phyloP scores from a whole-genome alignment of 2,113 vertebrate species.

The Scophthalmus maximus region DNA sequence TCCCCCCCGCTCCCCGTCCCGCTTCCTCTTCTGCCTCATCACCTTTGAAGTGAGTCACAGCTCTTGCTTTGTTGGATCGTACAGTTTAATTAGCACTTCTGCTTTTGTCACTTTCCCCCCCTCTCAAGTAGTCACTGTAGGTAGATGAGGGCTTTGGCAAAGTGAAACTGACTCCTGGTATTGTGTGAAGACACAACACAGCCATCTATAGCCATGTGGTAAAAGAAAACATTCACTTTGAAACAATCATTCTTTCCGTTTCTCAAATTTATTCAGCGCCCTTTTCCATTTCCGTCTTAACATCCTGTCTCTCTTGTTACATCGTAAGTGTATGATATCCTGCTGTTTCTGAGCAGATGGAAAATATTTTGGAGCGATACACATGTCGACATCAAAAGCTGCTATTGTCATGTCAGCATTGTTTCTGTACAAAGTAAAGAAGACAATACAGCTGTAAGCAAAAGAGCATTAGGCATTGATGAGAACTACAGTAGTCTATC shows the following conservation, averaged over 20 bases:
- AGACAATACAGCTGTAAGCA: background rate
- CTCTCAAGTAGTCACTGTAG: conserved; percentile 9
- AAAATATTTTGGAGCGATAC: background rate
- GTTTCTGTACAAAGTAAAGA: conserved; percentile 5
- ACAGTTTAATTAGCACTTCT: conserved; percentile 62
- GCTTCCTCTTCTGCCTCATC: conserved; percentile 18
- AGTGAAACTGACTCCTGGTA: conserved; percentile 3
- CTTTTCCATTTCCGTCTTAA: conserved; percentile 7
- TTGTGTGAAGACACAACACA: background rate
- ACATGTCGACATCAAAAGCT: conserved; percentile 1
- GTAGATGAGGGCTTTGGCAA: conserved; percentile 19
- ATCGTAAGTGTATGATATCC: too few species aligned
- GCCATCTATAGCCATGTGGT: background rate
- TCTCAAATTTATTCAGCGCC: background rate
- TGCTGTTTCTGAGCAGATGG: conserved; percentile 9
- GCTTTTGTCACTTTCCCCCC: conserved; percentile 41
- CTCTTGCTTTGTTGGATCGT: conserved; percentile 36
- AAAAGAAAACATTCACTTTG: background rate
- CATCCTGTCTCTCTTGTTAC: too few species aligned
- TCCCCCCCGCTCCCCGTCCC: conserved; percentile 1
- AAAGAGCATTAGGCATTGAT: background rate
- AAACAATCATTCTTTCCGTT: background rate
- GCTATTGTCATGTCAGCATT: background rate
- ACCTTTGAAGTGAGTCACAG: conserved; percentile 54
- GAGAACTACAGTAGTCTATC: background rate